Conservation (phyloP, 2,797 vertebrate species). For the Microctenopoma lineatum region DNA sequence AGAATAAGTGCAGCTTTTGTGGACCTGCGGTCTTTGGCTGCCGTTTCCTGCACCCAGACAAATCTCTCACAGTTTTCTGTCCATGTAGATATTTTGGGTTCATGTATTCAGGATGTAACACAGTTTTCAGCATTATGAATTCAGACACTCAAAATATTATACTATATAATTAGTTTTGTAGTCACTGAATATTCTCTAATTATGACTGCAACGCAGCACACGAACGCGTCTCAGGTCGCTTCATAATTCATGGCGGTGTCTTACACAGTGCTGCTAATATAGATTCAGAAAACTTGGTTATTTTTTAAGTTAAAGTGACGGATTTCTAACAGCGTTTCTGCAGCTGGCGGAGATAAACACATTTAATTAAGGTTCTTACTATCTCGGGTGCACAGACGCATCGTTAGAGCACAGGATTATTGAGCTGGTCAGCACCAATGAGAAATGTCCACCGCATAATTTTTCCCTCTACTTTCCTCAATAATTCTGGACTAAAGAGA, state of each 20-base stretch:
- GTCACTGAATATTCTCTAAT: no score
- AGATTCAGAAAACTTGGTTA: background rate
- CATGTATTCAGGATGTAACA: no score
- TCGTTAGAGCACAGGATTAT: slow-evolving; percentile 15
- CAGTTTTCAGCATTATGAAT: no score
- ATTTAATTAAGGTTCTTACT: slow-evolving; percentile 45
- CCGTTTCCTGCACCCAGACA: no score
- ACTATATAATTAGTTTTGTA: no score
- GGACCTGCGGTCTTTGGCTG: no score
- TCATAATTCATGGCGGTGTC: background rate
- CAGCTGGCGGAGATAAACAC: background rate
- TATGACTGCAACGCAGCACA: no score
- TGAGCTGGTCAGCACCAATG: slow-evolving; percentile 21
- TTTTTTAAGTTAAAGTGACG: background rate
- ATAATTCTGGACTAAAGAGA: slow-evolving; percentile 7
- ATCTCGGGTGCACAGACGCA: slow-evolving; percentile 45
- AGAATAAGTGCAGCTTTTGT: no score
- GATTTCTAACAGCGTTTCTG: slow-evolving; percentile 25
- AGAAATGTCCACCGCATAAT: slow-evolving; percentile 12
- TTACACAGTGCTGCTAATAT: background rate
- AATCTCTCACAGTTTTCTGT: no score
- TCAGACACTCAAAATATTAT: no score
- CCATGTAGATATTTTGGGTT: no score
- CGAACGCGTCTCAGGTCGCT: no score
- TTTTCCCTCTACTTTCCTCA: slow-evolving; percentile 8